A percentile compares a stretch with the other conserved stretches of the same genome.
phyloP scores from a whole-genome alignment of 2,797 vertebrate species.

The Eulemur rubriventer region DNA sequence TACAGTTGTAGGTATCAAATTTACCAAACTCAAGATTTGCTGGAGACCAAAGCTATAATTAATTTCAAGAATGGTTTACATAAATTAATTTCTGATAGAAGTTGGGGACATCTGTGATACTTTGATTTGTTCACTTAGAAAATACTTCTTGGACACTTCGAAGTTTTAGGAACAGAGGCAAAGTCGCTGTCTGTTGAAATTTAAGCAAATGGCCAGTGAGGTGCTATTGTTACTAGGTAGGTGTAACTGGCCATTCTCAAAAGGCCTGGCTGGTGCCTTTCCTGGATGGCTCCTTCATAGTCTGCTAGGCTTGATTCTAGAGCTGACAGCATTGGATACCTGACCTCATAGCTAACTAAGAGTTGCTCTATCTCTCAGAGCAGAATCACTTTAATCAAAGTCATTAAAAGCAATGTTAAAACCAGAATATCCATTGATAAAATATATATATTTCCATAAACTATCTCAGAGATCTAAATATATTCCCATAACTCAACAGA shows the following conservation, averaged over 20 bases:
- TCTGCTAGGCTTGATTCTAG: background rate
- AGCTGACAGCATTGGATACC: background rate
- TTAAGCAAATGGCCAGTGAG: background rate
- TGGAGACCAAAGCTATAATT: constrained; percentile 4
- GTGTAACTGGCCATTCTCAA: background rate
- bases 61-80: constrained; percentile 15
- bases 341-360: background rate
- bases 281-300: background rate
- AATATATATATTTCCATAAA: background rate
- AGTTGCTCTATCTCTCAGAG: background rate
- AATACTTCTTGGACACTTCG: background rate
- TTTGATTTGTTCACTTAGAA: background rate
- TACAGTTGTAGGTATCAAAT: background rate
- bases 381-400: background rate
- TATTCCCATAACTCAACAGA: background rate
- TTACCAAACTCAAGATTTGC: background rate
- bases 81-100: constrained; percentile 42
- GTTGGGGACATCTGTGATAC: background rate
- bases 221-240: background rate
- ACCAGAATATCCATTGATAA: too few relatives aligned
- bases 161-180: background rate
- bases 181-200: background rate
- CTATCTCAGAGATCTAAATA: background rate
- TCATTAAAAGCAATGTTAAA: constrained; percentile 4
- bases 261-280: background rate